A percentile compares a stretch with the other conserved stretches of the same genome.
phyloP scores from a whole-genome alignment of 1,140 invertebrate genomes.

The Catajapyx aquilonaris region DNA sequence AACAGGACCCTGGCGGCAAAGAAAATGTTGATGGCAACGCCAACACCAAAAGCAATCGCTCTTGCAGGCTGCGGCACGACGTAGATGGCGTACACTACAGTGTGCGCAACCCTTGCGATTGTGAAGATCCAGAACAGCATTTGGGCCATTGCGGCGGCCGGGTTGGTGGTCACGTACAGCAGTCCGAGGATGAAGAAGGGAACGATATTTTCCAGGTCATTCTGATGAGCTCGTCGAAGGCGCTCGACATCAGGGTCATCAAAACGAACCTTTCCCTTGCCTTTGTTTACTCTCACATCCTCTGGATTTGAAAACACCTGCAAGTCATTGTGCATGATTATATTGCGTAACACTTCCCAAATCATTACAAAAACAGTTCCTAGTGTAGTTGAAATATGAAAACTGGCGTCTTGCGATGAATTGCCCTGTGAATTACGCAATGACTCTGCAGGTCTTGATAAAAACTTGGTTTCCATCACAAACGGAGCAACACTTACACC shows the following conservation, averaged over 20 bases:
- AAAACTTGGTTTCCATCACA: constrained; percentile 14
- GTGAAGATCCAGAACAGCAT: constrained; percentile 35
- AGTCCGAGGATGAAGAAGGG: constrained; percentile 35
- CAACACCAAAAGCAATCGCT: constrained; percentile 27
- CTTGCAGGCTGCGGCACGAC: constrained; percentile 33
- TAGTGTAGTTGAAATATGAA: constrained; percentile 4
- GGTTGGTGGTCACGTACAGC: constrained; percentile 34
- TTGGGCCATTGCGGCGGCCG: constrained; percentile 25
- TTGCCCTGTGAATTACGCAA: not conserved
- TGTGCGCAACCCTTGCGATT: constrained; percentile 32
- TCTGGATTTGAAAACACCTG: constrained; percentile 25
- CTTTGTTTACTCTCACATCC: constrained; percentile 15
- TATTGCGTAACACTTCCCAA: not conserved
- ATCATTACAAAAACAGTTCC: not conserved
- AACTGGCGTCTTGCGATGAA: too few relatives aligned
- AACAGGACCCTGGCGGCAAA: constrained; percentile 24
- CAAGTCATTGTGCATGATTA: constrained; percentile 4
- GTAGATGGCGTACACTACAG: constrained; percentile 31
- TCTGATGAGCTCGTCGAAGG: constrained; percentile 35
- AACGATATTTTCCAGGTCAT: constrained; percentile 45
- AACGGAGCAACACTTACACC: constrained; percentile 15
- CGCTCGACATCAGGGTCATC: constrained; percentile 21
- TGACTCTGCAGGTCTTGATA: constrained; percentile 12
- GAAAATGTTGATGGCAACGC: constrained; percentile 24
- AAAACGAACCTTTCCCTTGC: constrained; percentile 15